A percentile compares a stretch with the other conserved stretches of the same genome.
These are phyloP conservation scores for Carduelis carduelis DNA, from an alignment of 2,797 vertebrate species.

Conservation along the genomic window DNA sequence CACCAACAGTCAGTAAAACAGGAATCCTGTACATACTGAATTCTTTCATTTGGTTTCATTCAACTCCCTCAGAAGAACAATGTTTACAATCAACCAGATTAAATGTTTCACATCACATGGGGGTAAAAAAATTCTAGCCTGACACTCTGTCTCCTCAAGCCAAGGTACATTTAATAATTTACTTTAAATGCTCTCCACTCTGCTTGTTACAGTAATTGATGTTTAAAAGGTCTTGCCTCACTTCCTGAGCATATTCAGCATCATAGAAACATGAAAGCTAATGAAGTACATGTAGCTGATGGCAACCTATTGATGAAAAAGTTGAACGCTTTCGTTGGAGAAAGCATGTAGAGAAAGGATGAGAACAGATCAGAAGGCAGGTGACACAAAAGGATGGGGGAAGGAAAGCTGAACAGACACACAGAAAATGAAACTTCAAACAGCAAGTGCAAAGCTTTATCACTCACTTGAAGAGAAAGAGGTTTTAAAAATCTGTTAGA, in stretches of 20 bases:
- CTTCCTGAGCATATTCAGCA: background rate
- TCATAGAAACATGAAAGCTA: background rate
- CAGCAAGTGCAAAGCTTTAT: background rate
- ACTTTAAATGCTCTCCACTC: background rate
- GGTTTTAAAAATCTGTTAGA: conserved; percentile 40
- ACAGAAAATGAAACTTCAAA: background rate
- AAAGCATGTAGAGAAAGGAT: background rate
- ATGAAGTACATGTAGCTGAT: background rate
- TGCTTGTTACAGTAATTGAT: background rate
- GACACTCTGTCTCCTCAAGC: background rate
- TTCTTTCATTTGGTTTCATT: background rate
- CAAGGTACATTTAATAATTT: background rate
- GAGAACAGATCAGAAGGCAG: background rate
- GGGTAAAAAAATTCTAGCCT: background rate
- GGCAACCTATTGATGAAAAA: background rate
- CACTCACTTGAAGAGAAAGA: conserved; percentile 52
- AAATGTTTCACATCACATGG: background rate
- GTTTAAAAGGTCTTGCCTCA: background rate
- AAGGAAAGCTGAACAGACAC: background rate
- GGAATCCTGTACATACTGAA: background rate
- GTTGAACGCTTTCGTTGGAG: background rate
- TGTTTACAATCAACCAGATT: background rate
- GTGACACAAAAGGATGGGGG: background rate
- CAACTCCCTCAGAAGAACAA: background rate
- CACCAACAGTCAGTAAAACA: background rate